A percentile compares a stretch with the other conserved stretches of the same genome.
Conservation (phyloP, 53 echinoderm and acorn worm species). For the Antedon mediterranea region DNA sequence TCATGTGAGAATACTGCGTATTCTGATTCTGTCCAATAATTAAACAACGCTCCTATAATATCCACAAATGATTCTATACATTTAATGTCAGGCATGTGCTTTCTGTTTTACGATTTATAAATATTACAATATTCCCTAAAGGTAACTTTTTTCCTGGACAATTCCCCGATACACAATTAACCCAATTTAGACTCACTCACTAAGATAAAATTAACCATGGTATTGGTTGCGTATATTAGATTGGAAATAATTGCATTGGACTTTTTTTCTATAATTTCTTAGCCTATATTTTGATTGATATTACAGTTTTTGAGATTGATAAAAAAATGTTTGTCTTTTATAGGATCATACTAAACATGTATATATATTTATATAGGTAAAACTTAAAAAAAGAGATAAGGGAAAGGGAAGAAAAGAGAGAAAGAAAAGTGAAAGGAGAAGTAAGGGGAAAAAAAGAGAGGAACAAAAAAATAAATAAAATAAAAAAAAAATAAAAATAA, state of each 20-base stretch:
- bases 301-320: too few species aligned
- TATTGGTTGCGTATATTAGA: not conserved
- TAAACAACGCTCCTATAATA: not conserved
- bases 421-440: too few species aligned
- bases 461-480: too few species aligned
- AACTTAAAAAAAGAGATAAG: too few species aligned
- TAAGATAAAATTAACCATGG: not conserved
- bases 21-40: not conserved
- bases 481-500: too few species aligned
- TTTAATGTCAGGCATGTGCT: not conserved
- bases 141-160: not conserved
- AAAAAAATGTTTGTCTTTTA: too few species aligned
- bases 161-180: not conserved
- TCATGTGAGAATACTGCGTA: not conserved
- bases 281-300: not conserved
- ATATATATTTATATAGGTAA: too few species aligned
- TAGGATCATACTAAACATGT: too few species aligned
- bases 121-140: not conserved
- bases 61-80: not conserved
- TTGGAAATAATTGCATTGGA: not conserved
- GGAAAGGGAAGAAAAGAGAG: too few species aligned
- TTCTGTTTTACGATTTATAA: not conserved
- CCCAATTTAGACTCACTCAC: not conserved
- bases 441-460: too few species aligned
- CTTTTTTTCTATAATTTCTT: not conserved